Evolutionary conservation across 1,140 invertebrate species (phyloP).

Genomic region (Drosophila ficusphila): DNA sequence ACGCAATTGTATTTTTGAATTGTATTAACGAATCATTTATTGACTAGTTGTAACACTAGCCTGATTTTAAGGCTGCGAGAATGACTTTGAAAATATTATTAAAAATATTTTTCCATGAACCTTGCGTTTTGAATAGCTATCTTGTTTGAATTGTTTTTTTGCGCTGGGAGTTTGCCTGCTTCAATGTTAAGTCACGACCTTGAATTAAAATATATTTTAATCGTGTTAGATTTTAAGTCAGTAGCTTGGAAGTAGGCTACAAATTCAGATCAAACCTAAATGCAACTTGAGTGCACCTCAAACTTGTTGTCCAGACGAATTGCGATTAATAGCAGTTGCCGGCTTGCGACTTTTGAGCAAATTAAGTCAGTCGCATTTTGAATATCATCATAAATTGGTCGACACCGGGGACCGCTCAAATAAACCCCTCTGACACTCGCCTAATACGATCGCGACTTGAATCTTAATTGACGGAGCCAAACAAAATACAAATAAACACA

Average conservation of each 20-base stretch:
- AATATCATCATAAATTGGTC: slow-evolving; percentile 39
- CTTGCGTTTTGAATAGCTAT: background rate
- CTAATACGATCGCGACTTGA: slow-evolving; percentile 23
- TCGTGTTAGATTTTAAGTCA: background rate
- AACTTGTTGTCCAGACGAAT: slow-evolving; percentile 44
- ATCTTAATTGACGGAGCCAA: slow-evolving; percentile 28
- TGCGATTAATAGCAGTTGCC: slow-evolving; percentile 39
- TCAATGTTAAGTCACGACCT: background rate
- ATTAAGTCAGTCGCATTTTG: slow-evolving; percentile 50
- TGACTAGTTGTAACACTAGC: slow-evolving; percentile 43
- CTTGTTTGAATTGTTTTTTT: background rate
- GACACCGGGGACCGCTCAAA: background rate
- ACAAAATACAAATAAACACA: slow-evolving; percentile 20
- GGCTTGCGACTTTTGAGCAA: slow-evolving; percentile 28
- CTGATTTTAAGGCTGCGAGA: slow-evolving; percentile 33
- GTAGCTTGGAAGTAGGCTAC: slow-evolving; percentile 17
- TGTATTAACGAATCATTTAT: slow-evolving; percentile 53
- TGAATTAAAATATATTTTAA: background rate
- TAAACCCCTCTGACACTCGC: background rate
- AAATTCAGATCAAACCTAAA: background rate
- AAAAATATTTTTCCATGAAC: slow-evolving; percentile 25
- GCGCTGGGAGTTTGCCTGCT: background rate
- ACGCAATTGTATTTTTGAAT: slow-evolving; percentile 51
- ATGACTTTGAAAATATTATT: slow-evolving; percentile 38
- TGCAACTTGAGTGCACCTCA: slow-evolving; percentile 19